Base-by-base conservation (phyloP, 2,888 invertebrate genomes). In the Alsophila aescularia region DNA sequence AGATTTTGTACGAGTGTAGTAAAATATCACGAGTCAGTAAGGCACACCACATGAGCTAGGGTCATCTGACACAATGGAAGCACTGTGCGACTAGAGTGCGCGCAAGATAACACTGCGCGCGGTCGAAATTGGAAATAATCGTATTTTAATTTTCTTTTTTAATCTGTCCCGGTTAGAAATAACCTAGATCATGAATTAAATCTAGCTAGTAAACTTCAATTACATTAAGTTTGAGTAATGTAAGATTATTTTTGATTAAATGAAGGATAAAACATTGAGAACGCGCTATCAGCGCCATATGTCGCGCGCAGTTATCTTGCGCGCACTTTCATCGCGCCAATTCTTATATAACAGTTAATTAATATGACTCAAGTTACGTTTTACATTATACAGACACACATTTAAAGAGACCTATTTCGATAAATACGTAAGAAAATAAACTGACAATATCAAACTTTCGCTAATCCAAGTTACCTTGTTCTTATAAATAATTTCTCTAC, bases 401-500 rank as follows among this genome's bases (percentile, higher is more conserved):
- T 69, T 70, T 69, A 71, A 88, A 87, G 87, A 87, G 75, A 81
- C 81, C 87, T 89, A 89, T 75, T 78, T 80, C 77, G 85, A 90
- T 90, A 90, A 90, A 91, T 90, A 91, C 85, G 84, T 90, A 90
- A 82, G 87, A 90, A 91, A 90, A 90, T 90, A 90, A 86, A 87
- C 74, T 85, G 86, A 83, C 81, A 76, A 77, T 77, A 75, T 81
- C 75, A 70, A 77, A 58, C 77, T 80, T 86, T 84, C 83, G 75
- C 87, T 87, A 86, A 79, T 77, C 75, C 81, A 81, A 79, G 76
- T 82, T 85, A 85, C 81, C 84, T 87, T 84, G 83, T 84, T 86
- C 90, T 89, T 90, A 90, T 91, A 91, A 90, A 91, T 91, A 91
- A 90, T 89, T 91, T 90, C 81, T 88, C 91, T 91, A 91, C 90